These are phyloP conservation scores for Eciton burchellii DNA, from an alignment of 1,140 invertebrate species.

Conservation along the genomic window DNA sequence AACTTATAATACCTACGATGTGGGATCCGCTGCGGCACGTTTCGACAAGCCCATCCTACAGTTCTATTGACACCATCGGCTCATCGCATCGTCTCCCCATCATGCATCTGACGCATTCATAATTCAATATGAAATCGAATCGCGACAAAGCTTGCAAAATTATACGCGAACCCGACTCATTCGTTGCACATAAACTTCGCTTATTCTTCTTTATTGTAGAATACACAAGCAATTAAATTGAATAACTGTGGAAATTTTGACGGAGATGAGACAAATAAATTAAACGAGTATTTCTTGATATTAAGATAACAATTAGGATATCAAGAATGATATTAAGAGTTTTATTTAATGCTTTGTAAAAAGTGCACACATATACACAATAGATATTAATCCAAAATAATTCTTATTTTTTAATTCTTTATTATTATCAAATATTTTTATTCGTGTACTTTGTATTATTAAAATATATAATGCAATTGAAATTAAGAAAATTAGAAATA, in stretches of 20 bases:
- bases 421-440: no score
- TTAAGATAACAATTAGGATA: neutral
- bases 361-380: neutral
- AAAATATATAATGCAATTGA: no score
- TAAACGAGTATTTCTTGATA: neutral
- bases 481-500: no score
- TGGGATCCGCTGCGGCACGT: conserved; percentile 76
- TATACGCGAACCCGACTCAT: conserved; percentile 50
- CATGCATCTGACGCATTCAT: conserved; percentile 69
- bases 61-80: conserved; percentile 58
- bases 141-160: conserved; percentile 27
- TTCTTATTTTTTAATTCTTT: neutral
- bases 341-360: neutral
- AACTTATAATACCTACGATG: conserved; percentile 82
- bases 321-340: conserved; percentile 22
- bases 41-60: conserved; percentile 60
- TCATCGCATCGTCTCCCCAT: conserved; percentile 41
- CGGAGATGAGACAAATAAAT: conserved; percentile 44
- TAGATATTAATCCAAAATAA: neutral
- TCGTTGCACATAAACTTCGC: neutral
- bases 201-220: conserved; percentile 48
- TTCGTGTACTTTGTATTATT: no score
- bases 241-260: neutral
- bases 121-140: conserved; percentile 70
- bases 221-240: neutral